Evolutionary conservation across 2,888 invertebrate genomes (phyloP).

Genomic region (Phaonia tiefii): DNA sequence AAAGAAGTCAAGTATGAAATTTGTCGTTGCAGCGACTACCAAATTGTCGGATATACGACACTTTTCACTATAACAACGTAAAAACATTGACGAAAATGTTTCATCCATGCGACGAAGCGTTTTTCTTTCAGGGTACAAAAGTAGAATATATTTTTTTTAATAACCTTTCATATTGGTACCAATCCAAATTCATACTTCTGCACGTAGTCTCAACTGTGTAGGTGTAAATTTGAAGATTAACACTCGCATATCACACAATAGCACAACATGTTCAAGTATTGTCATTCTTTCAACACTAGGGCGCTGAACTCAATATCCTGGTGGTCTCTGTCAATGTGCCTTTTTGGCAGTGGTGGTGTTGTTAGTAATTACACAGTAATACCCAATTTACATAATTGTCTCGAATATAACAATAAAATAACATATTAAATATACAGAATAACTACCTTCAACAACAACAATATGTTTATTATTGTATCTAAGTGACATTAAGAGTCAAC

Average conservation of each 20-base stretch:
- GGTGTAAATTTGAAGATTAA: slow-evolving; percentile 31
- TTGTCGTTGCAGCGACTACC: too few relatives aligned
- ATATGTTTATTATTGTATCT: background rate
- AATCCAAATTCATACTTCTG: too few relatives aligned
- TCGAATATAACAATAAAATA: slow-evolving; percentile 73
- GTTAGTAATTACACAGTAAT: slow-evolving; percentile 71
- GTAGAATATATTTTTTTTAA: too few relatives aligned
- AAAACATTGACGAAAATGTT: too few relatives aligned
- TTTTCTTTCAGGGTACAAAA: too few relatives aligned
- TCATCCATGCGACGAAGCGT: too few relatives aligned
- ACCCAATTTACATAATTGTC: slow-evolving; percentile 73
- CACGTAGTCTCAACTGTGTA: too few relatives aligned
- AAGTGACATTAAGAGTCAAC: background rate
- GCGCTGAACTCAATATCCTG: background rate
- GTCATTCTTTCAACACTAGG: background rate
- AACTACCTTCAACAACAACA: slow-evolving; percentile 40
- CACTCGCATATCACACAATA: slow-evolving; percentile 43
- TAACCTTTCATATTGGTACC: too few relatives aligned
- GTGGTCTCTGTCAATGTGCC: background rate
- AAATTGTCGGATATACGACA: too few relatives aligned
- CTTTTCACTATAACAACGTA: too few relatives aligned
- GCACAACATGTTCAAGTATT: slow-evolving; percentile 31
- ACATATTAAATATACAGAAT: slow-evolving; percentile 72
- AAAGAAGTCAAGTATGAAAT: too few relatives aligned
- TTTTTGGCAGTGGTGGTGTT: slow-evolving; percentile 18